Base-by-base conservation (phyloP, 2,888 invertebrate species). In the Gymnosoma rotundatum region DNA sequence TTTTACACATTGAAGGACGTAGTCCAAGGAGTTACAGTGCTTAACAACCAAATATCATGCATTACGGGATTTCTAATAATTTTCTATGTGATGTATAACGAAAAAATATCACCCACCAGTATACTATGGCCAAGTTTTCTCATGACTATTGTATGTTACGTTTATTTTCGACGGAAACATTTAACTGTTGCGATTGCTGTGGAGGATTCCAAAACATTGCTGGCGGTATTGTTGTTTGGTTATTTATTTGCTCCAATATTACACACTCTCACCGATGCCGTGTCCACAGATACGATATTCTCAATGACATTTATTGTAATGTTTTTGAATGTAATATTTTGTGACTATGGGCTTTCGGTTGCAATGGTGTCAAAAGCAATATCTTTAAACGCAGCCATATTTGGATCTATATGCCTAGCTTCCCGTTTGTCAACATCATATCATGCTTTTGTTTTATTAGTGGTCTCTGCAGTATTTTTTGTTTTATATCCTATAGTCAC, bases 231-330 rank as follows among this genome's bases (percentile, higher is more conserved):
- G 2, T 94, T 96, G 0, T 96, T 98, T 90, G 98, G 98, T 1
- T 98, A 97, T 89, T 94, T 98, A 73, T 93, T 98, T 81, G 98
- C 98, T 0, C 99, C 99, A 0, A 94, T 99, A 20, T 92, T 98
- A 45, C 97, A 98, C 91, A 99, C 98, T 0, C 93, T 99, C 67
- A 99, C 99, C 0, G 97, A 98, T 90, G 98, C 98, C 0, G 97
- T 99, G 2, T 98, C 98, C 89, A 99, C 99, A 0, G 99, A 99
- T 90, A 98, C 99, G 0, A 98, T 99, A 89, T 98, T 98, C 89
- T 97, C 98, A 1, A 97, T 96, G 94, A 95, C 98, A 0, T 95
- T 96, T 21, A 93, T 97, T 16, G 97, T 98, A 95, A 95, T 99
- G 93, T 89, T 97, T 0, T 92, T 97, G 0, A 98, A 99, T 93